phyloP scores from a whole-genome alignment of 2,797 vertebrate species.

The Scolopax rusticola region DNA sequence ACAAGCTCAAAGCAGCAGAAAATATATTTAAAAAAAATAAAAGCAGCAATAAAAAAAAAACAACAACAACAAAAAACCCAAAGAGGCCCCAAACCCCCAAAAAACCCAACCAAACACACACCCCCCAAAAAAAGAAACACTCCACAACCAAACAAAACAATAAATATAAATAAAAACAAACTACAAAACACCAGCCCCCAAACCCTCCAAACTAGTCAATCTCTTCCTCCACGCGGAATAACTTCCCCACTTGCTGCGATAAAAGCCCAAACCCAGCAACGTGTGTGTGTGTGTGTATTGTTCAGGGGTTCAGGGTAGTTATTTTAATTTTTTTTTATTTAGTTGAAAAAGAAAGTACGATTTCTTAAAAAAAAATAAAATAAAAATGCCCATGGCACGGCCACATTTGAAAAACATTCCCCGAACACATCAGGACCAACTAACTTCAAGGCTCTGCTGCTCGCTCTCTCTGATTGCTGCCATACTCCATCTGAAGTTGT shows the following conservation, averaged over 20 bases:
- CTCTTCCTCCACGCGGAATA: background rate
- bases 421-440: conserved; percentile 72
- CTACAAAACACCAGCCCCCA: background rate
- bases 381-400: conserved; percentile 17
- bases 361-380: background rate
- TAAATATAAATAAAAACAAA: too few relatives aligned
- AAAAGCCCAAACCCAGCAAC: background rate
- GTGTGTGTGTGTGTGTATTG: background rate
- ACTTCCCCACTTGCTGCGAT: background rate
- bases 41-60: too few relatives aligned
- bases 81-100: background rate
- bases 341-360: background rate
- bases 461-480: conserved; percentile 73
- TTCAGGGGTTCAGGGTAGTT: background rate
- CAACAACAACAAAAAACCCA: background rate
- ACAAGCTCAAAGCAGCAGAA: background rate
- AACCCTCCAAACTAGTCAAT: background rate
- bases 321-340: background rate
- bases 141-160: background rate
- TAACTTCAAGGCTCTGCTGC: conserved; percentile 27
- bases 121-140: rapidly evolving
- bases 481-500: conserved; percentile 76
- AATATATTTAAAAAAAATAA: too few relatives aligned
- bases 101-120: too few relatives aligned
- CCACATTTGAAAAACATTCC: conserved; percentile 39